These are phyloP conservation scores for Scytalopus superciliaris DNA, from an alignment of 2,113 vertebrate genomes.

Conservation along the genomic window DNA sequence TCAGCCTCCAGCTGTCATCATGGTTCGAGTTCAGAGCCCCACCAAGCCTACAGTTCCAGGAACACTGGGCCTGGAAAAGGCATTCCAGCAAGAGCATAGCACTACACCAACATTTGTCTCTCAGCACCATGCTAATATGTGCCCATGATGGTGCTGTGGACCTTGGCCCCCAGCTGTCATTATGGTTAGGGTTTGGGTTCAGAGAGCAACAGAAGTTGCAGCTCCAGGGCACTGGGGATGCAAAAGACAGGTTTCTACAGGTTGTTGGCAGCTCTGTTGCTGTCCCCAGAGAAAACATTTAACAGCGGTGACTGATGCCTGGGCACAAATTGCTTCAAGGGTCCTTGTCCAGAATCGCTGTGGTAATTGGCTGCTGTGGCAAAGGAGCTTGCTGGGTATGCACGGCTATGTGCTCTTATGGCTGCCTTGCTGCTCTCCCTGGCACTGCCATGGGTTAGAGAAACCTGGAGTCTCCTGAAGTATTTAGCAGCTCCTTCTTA, in stretches of 20 bases:
- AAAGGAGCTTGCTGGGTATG: not conserved
- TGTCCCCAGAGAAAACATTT: not conserved
- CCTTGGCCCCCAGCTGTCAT: not conserved
- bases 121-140: not conserved
- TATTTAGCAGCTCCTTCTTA: not conserved
- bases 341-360: rapidly evolving
- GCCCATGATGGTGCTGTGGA: rapidly evolving
- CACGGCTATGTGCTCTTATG: rapidly evolving
- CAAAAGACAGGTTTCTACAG: not conserved
- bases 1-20: not conserved
- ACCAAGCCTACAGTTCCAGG: not conserved
- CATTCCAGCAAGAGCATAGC: too few relatives aligned
- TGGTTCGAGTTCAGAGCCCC: not conserved
- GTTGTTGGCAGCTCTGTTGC: not conserved
- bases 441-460: not conserved
- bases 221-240: not conserved
- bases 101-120: not conserved
- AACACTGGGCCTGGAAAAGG: not conserved
- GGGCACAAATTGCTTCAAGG: not conserved
- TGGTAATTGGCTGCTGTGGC: rapidly evolving
- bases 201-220: not conserved
- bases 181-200: not conserved
- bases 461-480: not conserved
- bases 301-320: not conserved
- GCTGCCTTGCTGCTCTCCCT: not conserved